phyloP scores from a whole-genome alignment of 2,888 invertebrate genomes.

The Leptarthrus brevirostris region DNA sequence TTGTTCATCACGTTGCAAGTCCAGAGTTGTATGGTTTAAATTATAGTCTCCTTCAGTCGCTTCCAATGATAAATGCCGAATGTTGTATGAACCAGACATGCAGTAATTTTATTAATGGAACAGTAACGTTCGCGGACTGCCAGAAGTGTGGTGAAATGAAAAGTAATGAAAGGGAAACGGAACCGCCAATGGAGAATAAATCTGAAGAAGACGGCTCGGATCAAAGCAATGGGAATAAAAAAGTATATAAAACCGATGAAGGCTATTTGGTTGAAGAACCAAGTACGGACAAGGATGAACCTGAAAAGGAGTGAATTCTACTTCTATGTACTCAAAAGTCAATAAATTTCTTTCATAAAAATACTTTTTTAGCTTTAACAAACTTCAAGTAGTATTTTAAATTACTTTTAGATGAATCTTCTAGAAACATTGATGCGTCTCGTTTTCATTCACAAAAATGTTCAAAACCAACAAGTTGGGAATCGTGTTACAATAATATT shows the following conservation, averaged over 20 bases:
- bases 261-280: slow-evolving; percentile 1
- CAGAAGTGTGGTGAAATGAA: background rate
- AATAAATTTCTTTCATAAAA: too few species aligned
- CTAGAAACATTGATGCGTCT: too few species aligned
- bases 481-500: too few species aligned
- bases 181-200: background rate
- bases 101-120: background rate
- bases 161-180: background rate
- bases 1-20: too few species aligned
- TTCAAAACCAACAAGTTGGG: too few species aligned
- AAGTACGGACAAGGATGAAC: background rate
- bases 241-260: background rate
- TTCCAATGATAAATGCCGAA: background rate
- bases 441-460: too few species aligned
- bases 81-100: background rate
- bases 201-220: background rate
- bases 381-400: too few species aligned
- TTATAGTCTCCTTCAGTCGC: background rate
- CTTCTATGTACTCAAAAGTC: too few species aligned
- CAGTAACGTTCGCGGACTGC: background rate
- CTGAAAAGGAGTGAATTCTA: background rate
- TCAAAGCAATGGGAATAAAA: background rate
- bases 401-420: too few species aligned
- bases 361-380: too few species aligned
- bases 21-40: background rate